Evolutionary conservation across 2,113 vertebrate species (phyloP), one percentile per base, ranked within the genome.

Genomic region (Psammodynastes pulverulentus): DNA sequence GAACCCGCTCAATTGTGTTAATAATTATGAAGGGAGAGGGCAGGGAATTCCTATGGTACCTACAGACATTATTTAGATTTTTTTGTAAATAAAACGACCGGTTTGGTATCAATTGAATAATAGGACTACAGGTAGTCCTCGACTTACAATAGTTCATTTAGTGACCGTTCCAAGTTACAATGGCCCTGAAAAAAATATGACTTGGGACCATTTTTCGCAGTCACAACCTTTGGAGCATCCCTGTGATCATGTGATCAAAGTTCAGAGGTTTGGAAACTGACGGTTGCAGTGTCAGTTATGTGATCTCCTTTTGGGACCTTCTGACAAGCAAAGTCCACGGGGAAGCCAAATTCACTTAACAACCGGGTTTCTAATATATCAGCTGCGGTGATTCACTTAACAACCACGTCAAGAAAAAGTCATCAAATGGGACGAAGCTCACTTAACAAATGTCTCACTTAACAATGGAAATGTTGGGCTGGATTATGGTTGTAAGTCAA

Each of bases 401-500:
- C 62, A 67, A 67, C 62, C 6, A 13, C 34, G 62, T n/a, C 62
- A 15, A 34, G 62, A 34, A 67, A 67, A 6, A 67, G 29, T 67
- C 0, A 15, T 34, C 34, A 67, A 67, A 67, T 2, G 29, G 62
- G 29, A 13, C 29, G 15, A 34, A 67, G 34, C 29, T 34, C 5
- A 1, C 62, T n/a, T 15, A 67, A n/a, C 4, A 5, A 67, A 67
- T 6, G 62, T 67, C 12, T n/a, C 29, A 5, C 62, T 67, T 67
- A n/a, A n/a, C 12, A 67, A 15, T 29, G 34, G 29, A 67, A n/a
- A 17, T 39, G 3, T 86, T 3, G 45, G 29, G 19, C 46, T 29
- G 24, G 8, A 17, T 86, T 48, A 4, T 0, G 1, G 26, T n/a
- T 3, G 0, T n/a, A 29, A n/a, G 4, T 62, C 5, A 15, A 34